These are phyloP conservation scores for Gymnogyps californianus DNA, from an alignment of 2,113 vertebrate genomes.

Conservation along the genomic window DNA sequence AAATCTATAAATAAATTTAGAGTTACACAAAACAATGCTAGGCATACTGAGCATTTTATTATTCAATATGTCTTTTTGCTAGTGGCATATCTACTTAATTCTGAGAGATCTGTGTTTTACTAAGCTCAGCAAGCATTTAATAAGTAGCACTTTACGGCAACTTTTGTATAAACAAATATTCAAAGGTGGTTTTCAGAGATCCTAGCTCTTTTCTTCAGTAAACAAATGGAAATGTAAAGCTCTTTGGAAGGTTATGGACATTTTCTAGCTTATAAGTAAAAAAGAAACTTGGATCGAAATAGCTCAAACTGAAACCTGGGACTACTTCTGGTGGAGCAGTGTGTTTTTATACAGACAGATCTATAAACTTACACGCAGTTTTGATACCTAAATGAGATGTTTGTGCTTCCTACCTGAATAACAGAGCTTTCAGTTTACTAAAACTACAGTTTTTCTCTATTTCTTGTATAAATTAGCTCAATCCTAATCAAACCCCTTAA, in stretches of 20 bases:
- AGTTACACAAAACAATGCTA: constrained; percentile 43
- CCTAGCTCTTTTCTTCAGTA: constrained; percentile 16
- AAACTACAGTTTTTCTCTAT: neutral
- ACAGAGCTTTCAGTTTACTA: neutral
- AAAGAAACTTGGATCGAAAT: neutral
- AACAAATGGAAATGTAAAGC: neutral
- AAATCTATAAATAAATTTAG: constrained; percentile 69
- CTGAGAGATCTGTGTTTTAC: constrained; percentile 53
- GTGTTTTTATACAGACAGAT: neutral
- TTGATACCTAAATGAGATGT: neutral
- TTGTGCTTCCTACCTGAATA: neutral
- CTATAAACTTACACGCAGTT: neutral
- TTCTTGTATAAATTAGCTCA: neutral
- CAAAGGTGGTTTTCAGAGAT: constrained; percentile 37
- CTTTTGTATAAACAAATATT: constrained; percentile 57
- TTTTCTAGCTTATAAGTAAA: neutral
- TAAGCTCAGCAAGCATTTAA: constrained; percentile 62
- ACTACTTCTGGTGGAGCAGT: neutral
- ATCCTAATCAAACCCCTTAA: neutral
- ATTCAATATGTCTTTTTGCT: constrained; percentile 68
- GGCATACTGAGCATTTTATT: constrained; percentile 58
- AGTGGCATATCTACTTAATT: constrained; percentile 58
- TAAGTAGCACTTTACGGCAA: constrained; percentile 43
- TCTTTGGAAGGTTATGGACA: neutral
- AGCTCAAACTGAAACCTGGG: neutral